Conservation (phyloP, 2,797 vertebrate genomes). For the Borostomias antarcticus region DNA sequence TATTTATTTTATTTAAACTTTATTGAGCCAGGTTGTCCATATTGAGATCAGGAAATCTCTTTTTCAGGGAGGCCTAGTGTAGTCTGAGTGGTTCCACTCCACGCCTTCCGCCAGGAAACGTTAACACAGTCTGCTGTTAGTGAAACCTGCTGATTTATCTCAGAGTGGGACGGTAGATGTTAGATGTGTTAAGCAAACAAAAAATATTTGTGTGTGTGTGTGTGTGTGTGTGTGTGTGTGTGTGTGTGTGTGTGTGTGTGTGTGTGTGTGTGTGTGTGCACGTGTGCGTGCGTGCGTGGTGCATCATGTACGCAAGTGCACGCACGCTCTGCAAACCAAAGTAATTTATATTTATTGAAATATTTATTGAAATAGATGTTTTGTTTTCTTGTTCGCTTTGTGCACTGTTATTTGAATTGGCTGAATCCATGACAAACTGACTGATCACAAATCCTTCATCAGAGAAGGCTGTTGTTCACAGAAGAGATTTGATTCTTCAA, state of each 20-base stretch:
- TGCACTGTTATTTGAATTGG: too few relatives aligned
- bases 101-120: neutral
- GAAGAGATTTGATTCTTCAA: too few relatives aligned
- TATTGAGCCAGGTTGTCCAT: too few relatives aligned
- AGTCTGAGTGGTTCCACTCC: constrained; percentile 10
- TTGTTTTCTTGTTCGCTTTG: neutral
- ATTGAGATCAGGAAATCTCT: too few relatives aligned
- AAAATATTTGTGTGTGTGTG: neutral
- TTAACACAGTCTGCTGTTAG: neutral
- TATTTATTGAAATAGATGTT: neutral
- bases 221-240: neutral
- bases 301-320: neutral
- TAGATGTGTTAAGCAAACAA: neutral
- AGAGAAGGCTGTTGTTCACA: too few relatives aligned
- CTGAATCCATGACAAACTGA: neutral
- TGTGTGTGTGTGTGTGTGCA: neutral
- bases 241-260: neutral
- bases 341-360: neutral
- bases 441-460: too few relatives aligned
- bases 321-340: neutral
- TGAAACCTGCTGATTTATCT: neutral
- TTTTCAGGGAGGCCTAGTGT: neutral
- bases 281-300: constrained; percentile 4
- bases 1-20: neutral
- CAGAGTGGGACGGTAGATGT: neutral